Percentiles rank a stretch among this genome's conserved stretches.
Conservation (phyloP, 2,888 invertebrate genomes). For the Cheilosia scutellata region DNA sequence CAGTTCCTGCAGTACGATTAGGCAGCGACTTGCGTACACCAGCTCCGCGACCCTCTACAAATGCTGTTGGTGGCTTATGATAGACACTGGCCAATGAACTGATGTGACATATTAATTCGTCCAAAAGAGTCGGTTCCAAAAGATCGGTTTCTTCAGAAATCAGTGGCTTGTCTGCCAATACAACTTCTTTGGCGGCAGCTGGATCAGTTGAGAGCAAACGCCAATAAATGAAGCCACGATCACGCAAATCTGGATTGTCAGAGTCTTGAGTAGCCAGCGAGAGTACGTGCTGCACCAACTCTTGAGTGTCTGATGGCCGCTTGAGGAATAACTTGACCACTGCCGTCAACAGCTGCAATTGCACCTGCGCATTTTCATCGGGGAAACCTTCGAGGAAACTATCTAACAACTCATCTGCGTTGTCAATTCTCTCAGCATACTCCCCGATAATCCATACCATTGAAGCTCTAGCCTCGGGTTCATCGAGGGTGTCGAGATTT, state of each 20-base stretch:
- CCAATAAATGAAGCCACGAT: slow-evolving; percentile 99
- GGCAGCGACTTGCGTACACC: slow-evolving; percentile 93
- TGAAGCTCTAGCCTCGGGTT: slow-evolving; percentile 98
- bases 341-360: slow-evolving; percentile 97
- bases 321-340: slow-evolving; percentile 99
- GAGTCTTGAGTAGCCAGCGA: slow-evolving; percentile 95
- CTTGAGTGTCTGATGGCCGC: slow-evolving; percentile 98
- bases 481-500: slow-evolving; percentile 98
- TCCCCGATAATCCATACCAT: slow-evolving; percentile 99
- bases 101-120: slow-evolving; percentile 99
- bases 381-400: slow-evolving; percentile 99
- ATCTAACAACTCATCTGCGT: slow-evolving; percentile 98
- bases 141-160: slow-evolving; percentile 99
- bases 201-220: slow-evolving; percentile 99
- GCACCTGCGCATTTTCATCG: slow-evolving; percentile 98
- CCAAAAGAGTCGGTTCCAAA: slow-evolving; percentile 97
- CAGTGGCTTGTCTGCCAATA: slow-evolving; percentile 98
- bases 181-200: slow-evolving; percentile 99
- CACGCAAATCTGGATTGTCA: slow-evolving; percentile 99
- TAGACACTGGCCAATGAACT: slow-evolving; percentile 99
- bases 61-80: slow-evolving; percentile 99
- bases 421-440: slow-evolving; percentile 99
- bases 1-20: slow-evolving; percentile 85
- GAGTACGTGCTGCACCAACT: slow-evolving; percentile 97
- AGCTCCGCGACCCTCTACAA: slow-evolving; percentile 95